phyloP scores from a whole-genome alignment of 2,797 vertebrate species.

The Crax fasciolata region DNA sequence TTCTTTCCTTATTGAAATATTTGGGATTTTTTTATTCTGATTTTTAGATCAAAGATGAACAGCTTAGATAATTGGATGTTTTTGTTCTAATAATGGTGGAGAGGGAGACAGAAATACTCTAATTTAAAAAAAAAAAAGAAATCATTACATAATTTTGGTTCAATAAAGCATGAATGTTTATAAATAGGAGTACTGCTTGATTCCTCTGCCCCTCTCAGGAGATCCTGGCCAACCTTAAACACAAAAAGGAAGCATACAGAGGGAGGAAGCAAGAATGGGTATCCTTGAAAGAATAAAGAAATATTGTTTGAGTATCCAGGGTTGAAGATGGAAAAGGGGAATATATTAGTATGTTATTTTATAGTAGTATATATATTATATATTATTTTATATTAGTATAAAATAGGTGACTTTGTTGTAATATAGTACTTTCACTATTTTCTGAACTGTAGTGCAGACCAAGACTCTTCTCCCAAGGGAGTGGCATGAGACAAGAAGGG shows the following conservation, averaged over 20 bases:
- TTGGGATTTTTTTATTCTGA: background rate
- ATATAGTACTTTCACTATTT: background rate
- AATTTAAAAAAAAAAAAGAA: background rate
- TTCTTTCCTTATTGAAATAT: background rate
- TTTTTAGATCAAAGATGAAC: background rate
- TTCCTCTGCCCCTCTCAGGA: background rate
- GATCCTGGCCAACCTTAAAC: background rate
- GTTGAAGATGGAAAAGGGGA: too few relatives aligned
- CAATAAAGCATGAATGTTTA: background rate
- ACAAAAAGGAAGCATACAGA: background rate
- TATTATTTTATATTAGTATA: background rate
- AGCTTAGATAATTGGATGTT: fast-evolving
- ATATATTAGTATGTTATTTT: background rate
- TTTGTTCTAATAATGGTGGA: background rate
- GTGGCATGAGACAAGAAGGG: background rate
- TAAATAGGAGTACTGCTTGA: background rate
- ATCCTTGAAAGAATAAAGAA: background rate
- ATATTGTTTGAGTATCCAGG: too few relatives aligned
- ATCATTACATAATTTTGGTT: background rate
- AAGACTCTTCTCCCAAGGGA: background rate
- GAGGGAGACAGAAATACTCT: background rate
- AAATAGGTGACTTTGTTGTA: background rate
- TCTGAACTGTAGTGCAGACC: background rate
- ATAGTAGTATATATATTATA: too few relatives aligned
- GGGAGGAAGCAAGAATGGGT: background rate